Conservation (phyloP, 2,888 invertebrate genomes). For the Glomeris marginata region DNA sequence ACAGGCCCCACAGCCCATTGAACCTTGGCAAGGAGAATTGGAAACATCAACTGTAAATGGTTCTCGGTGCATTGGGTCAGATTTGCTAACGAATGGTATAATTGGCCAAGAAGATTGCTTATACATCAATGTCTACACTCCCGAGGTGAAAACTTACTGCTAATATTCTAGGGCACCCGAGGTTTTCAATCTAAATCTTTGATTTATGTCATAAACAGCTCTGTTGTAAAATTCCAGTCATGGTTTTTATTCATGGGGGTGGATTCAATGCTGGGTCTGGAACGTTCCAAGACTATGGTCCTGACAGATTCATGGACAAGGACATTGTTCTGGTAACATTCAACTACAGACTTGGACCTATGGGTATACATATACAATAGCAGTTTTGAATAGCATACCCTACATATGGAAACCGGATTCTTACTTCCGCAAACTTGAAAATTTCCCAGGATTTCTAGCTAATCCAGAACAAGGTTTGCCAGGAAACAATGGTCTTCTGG, state of each 20-base stretch:
- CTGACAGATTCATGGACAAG: conserved; percentile 35
- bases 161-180: background rate
- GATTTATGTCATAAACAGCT: background rate
- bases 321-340: conserved; percentile 35
- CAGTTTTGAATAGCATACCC: background rate
- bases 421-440: background rate
- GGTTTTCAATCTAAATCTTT: background rate
- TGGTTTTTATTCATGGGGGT: conserved; percentile 30
- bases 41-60: too few relatives aligned
- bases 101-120: conserved; percentile 6
- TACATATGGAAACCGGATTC: background rate
- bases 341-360: conserved; percentile 36
- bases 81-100: background rate
- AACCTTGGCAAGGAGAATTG: too few relatives aligned
- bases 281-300: conserved; percentile 25
- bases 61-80: too few relatives aligned
- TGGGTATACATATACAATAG: conserved; percentile 18
- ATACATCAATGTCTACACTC: conserved; percentile 4
- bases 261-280: conserved; percentile 21
- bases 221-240: conserved; percentile 18
- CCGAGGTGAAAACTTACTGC: background rate
- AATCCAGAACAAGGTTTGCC: background rate
- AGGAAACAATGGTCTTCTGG: conserved; percentile 3
- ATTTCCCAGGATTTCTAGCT: background rate
- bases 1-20: too few relatives aligned